Conservation (phyloP, 2,113 vertebrate species). For the Labeo rohita region DNA sequence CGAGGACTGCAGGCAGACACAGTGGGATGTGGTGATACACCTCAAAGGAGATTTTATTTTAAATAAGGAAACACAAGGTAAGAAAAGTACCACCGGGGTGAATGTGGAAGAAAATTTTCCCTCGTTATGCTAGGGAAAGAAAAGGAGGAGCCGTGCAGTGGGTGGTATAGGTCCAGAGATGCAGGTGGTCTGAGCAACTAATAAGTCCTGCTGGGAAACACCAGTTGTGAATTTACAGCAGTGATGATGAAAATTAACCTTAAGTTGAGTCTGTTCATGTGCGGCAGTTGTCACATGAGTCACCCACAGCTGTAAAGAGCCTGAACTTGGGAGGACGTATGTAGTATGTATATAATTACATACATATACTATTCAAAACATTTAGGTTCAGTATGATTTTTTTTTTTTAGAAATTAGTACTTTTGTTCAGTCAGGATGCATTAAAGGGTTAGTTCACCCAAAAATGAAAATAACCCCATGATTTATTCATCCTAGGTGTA, state of each 20-base stretch:
- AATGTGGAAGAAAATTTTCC: not conserved
- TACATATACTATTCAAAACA: not conserved
- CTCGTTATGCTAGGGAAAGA: not conserved
- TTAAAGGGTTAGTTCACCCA: too few relatives aligned
- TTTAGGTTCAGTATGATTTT: too few relatives aligned
- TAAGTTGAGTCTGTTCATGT: too few relatives aligned
- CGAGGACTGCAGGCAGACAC: not conserved
- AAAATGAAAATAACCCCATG: too few relatives aligned
- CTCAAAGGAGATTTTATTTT: not conserved
- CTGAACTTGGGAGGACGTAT: not conserved
- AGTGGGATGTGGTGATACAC: not conserved
- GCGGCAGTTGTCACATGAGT: too few relatives aligned
- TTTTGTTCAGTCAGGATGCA: too few relatives aligned
- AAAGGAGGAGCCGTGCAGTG: not conserved
- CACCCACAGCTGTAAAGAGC: not conserved
- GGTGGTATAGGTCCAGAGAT: constrained; percentile 4
- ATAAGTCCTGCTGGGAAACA: not conserved
- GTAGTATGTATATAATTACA: not conserved
- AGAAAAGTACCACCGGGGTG: not conserved
- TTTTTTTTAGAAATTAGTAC: not conserved
- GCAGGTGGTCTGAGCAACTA: not conserved
- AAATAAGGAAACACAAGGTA: not conserved
- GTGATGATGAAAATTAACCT: not conserved
- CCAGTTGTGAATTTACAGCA: not conserved
- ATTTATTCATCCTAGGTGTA: too few relatives aligned